Percentiles rank a stretch among this genome's conserved stretches.
phyloP scores from a whole-genome alignment of 1,140 invertebrate species.

The Samia ricini region DNA sequence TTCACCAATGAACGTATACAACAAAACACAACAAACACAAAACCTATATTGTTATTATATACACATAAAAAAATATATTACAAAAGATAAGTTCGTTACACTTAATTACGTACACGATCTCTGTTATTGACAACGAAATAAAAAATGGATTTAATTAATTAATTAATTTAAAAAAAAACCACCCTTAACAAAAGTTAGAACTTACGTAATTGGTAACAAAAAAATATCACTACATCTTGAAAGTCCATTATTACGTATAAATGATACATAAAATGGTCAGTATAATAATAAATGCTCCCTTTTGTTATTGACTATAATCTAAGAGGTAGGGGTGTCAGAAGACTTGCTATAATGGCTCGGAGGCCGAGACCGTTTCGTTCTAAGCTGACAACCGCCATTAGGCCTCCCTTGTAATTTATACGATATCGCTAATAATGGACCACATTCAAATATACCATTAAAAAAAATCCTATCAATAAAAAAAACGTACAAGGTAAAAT shows the following conservation, averaged over 20 bases:
- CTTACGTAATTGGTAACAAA: constrained; percentile 64
- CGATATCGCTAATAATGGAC: neutral
- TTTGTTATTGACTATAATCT: constrained; percentile 57
- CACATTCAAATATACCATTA: neutral
- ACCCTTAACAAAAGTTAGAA: constrained; percentile 33
- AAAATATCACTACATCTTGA: constrained; percentile 62
- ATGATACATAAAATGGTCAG: neutral
- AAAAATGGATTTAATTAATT: constrained; percentile 17
- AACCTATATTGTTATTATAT: constrained; percentile 33
- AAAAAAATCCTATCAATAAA: no score
- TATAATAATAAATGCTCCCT: constrained; percentile 54
- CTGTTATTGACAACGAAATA: constrained; percentile 32
- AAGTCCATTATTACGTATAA: constrained; percentile 24
- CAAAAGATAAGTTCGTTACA: constrained; percentile 5
- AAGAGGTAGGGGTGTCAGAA: constrained; percentile 60
- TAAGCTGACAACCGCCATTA: neutral
- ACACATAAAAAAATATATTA: constrained; percentile 18
- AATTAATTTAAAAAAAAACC: constrained; percentile 30
- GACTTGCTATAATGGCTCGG: constrained; percentile 16
- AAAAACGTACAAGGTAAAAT: no score
- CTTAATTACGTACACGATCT: constrained; percentile 4
- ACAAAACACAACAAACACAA: constrained; percentile 36
- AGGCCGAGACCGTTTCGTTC: neutral
- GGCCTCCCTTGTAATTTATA: neutral
- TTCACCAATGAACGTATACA: constrained; percentile 7